Evolutionary conservation across 2,888 invertebrate genomes (phyloP), one percentile per base, ranked within the genome.

Genomic region (Archips crataeganus): DNA sequence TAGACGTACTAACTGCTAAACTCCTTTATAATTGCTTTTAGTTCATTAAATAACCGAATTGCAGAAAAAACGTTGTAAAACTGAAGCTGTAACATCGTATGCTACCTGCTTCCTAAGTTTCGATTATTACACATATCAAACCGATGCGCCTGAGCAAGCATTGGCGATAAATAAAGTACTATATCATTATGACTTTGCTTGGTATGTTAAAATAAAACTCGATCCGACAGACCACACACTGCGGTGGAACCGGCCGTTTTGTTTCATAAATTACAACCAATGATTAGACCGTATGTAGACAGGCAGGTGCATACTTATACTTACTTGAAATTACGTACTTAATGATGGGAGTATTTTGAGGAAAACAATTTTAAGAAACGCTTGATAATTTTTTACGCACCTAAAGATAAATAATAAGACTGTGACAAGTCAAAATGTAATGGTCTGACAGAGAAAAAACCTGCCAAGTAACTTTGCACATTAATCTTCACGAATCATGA

Each of bases 211-310:
- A 77, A 78, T 77, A 81, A 78, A 67, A 65, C 51, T 11, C 36
- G 13, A 60, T 65, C 61, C 23, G n/a, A n/a, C 42, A 71, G 85
- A 85, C 85, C 84, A 84, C 84, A 85, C 84, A 84, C 79, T 75
- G 77, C 64, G 84, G 66, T 70, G 78, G 77, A 74, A 76, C 77
- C 75, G 70, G 77, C 71, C 67, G 67, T 63, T 45, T 64, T 70
- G 63, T 54, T 74, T 72, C 74, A 75, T 73, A 71, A 75, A 67
- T 15, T 39, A 32, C 39, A 61, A 61, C 61, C 54, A 54, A 9
- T 54, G 54, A 9, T 36, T 61, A 61, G n/a, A 23, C 3, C 2
- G 13, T 61, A 61, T 39, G 36, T 66, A 59, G 32, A 36, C 36
- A 71, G 60, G 47, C 6, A 59, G 39, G 59, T 57, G 32, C 49